Base-by-base conservation (phyloP, 2,888 invertebrate genomes). In the Stenolophus ochropezus region DNA sequence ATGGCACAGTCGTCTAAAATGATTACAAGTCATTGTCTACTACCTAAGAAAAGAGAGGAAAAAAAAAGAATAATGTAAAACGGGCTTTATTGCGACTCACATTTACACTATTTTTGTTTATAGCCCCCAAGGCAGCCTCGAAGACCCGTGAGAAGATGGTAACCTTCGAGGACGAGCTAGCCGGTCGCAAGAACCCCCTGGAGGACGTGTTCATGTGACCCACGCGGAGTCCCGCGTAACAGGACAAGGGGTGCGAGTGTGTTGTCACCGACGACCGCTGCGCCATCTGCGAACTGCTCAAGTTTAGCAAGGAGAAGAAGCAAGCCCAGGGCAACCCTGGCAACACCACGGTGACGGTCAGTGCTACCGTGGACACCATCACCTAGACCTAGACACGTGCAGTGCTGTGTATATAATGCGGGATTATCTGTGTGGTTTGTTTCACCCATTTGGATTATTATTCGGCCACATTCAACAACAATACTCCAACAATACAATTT, bases 181-280 rank as follows among this genome's bases (percentile, higher is more conserved):
- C 84, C 73, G 86, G 87, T 74, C 89, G 89, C 84, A 88, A 89
- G 74, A 88, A 90, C 42, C 89, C 91, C 82, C 90, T 92, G 69
- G 93, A 93, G 82, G 95, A 95, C 88, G 94, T 95, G 85, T 96
- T 95, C 88, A 96, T 95, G 95, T 96, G 94, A 95, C 93, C 91
- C 85, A 88, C 87, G 86, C 79, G 80, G 16, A 42, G 42, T 23
- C 73, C 71, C n/a, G 77, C 73, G 51, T 82, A 82, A 82, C 77
- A 82, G 23, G 33, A 27, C 65, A 81, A 74, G 81, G 81, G 56
- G 56, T 81, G 81, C 49, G 81, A 81, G 73, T 81, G 81, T 58
- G 47, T 81, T 18, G 58, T 81, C 53, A 61, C 73, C 88, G 88
- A 87, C 88, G 89, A 87, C 89, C 88, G 83, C 86, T 86, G 86